These are phyloP conservation scores for Mus pahari DNA, from an alignment of 2,113 vertebrate species.

Conservation along the genomic window DNA sequence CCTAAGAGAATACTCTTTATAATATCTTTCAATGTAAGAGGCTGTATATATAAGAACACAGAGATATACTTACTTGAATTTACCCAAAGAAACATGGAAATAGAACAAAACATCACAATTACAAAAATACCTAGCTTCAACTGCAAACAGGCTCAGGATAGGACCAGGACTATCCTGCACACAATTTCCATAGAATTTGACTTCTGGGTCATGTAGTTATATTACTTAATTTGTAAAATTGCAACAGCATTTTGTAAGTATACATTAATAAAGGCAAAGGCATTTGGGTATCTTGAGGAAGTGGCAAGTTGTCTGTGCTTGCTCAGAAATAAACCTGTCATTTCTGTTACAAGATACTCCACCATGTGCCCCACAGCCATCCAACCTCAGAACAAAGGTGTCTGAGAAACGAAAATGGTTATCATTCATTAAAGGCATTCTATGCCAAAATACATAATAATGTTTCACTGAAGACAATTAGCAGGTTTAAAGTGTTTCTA, in stretches of 20 bases:
- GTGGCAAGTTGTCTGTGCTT: neutral
- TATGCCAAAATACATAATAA: neutral
- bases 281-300: neutral
- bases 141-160: neutral
- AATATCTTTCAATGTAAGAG: neutral
- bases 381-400: neutral
- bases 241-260: neutral
- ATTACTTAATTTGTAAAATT: neutral
- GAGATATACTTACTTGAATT: neutral
- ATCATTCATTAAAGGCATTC: neutral
- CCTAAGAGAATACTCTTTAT: neutral
- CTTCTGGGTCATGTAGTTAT: neutral
- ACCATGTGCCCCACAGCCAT: neutral
- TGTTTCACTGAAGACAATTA: neutral
- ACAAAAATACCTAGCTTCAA: neutral
- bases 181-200: constrained; percentile 2
- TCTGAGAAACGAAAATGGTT: neutral
- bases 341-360: constrained; percentile 10
- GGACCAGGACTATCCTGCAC: neutral
- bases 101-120: neutral
- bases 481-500: constrained; percentile 9
- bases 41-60: neutral
- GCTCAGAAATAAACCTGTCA: constrained; percentile 17
- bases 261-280: neutral
- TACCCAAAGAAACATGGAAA: neutral